Evolutionary conservation across 2,888 invertebrate genomes (phyloP).

Genomic region (Coleophora deauratella): DNA sequence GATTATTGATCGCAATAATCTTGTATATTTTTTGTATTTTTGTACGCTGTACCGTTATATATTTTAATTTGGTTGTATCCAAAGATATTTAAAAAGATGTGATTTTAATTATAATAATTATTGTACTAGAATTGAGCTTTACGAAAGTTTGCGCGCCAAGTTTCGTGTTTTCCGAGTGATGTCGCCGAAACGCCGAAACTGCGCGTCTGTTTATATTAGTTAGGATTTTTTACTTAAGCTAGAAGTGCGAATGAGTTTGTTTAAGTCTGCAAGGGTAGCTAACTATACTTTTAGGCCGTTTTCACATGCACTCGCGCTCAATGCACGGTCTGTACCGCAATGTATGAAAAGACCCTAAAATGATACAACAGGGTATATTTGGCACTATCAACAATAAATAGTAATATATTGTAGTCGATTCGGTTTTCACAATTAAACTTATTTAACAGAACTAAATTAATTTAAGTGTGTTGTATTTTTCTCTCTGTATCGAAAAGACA

Average conservation of each 20-base stretch:
- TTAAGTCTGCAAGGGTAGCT: conserved; percentile 15
- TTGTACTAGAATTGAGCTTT: conserved; percentile 59
- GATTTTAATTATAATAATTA: conserved; percentile 67
- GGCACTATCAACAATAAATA: too few relatives aligned
- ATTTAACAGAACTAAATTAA: too few relatives aligned
- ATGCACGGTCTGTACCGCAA: too few relatives aligned
- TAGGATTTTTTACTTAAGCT: conserved; percentile 24
- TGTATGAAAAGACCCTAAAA: too few relatives aligned
- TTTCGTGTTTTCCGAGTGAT: conserved; percentile 36
- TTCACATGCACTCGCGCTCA: too few relatives aligned
- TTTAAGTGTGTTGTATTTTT: too few relatives aligned
- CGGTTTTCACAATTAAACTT: too few relatives aligned
- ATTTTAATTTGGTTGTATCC: conserved; percentile 66
- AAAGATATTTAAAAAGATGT: conserved; percentile 72
- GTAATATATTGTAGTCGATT: too few relatives aligned
- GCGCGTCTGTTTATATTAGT: conserved; percentile 47
- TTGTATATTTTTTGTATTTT: conserved; percentile 70
- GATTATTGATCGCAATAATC: conserved; percentile 25
- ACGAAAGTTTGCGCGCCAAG: conserved; percentile 63
- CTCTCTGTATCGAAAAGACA: too few relatives aligned
- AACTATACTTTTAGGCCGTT: too few relatives aligned
- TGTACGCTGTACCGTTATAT: conserved; percentile 59
- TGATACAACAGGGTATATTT: too few relatives aligned
- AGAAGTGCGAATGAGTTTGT: conserved; percentile 18
- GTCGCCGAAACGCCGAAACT: conserved; percentile 33